A percentile compares a stretch with the other conserved stretches of the same genome.
These are phyloP conservation scores for Meiosimyza platycephala DNA, from an alignment of 2,888 invertebrate species.

Conservation along the genomic window DNA sequence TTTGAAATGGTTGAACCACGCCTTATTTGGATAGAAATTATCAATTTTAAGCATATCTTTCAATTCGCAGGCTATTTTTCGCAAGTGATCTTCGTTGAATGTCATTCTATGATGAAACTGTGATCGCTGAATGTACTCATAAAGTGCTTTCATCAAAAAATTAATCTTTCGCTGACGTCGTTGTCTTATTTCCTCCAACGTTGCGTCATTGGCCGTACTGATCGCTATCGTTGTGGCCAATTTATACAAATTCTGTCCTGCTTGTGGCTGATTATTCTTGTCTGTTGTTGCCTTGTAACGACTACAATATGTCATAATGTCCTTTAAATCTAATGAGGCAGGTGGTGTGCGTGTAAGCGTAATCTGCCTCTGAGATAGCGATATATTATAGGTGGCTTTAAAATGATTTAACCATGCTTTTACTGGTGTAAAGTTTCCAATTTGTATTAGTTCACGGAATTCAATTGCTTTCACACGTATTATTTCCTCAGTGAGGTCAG, in stretches of 20 bases:
- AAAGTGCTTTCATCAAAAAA: constrained; percentile 59
- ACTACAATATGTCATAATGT: constrained; percentile 59
- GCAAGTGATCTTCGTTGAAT: constrained; percentile 50
- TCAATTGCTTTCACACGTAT: constrained; percentile 57
- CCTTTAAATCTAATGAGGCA: constrained; percentile 54
- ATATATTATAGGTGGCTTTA: constrained; percentile 57
- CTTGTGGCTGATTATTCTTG: not conserved
- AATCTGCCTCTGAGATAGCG: constrained; percentile 58
- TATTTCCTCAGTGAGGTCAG: constrained; percentile 56
- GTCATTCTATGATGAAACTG: constrained; percentile 57
- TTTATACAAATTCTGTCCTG: constrained; percentile 46
- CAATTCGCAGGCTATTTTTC: constrained; percentile 52
- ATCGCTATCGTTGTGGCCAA: constrained; percentile 50
- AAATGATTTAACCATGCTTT: constrained; percentile 61
- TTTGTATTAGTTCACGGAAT: constrained; percentile 54
- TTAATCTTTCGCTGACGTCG: constrained; percentile 58
- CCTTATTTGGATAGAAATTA: constrained; percentile 57
- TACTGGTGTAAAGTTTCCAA: constrained; percentile 56
- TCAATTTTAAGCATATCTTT: constrained; percentile 60
- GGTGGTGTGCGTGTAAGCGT: constrained; percentile 54
- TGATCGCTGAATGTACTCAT: constrained; percentile 60
- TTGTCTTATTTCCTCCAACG: constrained; percentile 52
- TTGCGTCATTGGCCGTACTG: constrained; percentile 51
- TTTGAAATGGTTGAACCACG: constrained; percentile 57
- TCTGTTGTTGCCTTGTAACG: constrained; percentile 30